Conservation (phyloP, 2,113 vertebrate species). For the Bombycilla garrulus region DNA sequence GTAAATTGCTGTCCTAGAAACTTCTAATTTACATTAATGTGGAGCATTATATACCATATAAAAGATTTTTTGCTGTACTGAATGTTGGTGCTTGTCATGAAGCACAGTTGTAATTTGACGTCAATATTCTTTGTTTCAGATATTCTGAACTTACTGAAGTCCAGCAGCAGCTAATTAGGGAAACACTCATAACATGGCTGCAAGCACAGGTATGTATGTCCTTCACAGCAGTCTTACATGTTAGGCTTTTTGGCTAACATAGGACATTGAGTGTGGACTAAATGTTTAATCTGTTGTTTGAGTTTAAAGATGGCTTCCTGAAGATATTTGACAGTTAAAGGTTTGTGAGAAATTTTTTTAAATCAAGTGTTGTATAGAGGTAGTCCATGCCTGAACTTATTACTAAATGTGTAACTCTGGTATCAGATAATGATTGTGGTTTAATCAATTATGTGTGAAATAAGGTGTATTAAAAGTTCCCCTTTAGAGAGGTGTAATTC, state of each 20-base stretch:
- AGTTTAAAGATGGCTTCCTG: not conserved
- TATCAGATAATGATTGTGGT: not conserved
- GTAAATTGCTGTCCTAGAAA: not conserved
- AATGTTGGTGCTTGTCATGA: not conserved
- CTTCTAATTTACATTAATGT: not conserved
- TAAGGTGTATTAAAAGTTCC: not conserved
- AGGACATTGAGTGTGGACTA: not conserved
- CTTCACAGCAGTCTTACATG: not conserved
- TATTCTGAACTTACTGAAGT: slow-evolving; percentile 84
- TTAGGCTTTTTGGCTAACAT: not conserved
- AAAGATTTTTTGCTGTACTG: not conserved
- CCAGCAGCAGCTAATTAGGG: slow-evolving; percentile 94
- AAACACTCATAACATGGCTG: slow-evolving; percentile 95
- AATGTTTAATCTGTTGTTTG: not conserved
- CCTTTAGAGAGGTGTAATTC: not conserved
- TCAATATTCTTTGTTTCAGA: slow-evolving; percentile 73
- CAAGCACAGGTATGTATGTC: slow-evolving; percentile 84
- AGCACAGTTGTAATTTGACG: not conserved
- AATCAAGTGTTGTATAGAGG: not conserved
- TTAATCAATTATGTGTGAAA: not conserved
- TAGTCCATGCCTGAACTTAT: not conserved
- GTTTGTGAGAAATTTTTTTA: not conserved
- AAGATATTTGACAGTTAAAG: not conserved
- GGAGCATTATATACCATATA: not conserved
- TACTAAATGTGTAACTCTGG: not conserved